phyloP scores from a whole-genome alignment of 1,140 invertebrate genomes.

The Lepidurus apus region DNA sequence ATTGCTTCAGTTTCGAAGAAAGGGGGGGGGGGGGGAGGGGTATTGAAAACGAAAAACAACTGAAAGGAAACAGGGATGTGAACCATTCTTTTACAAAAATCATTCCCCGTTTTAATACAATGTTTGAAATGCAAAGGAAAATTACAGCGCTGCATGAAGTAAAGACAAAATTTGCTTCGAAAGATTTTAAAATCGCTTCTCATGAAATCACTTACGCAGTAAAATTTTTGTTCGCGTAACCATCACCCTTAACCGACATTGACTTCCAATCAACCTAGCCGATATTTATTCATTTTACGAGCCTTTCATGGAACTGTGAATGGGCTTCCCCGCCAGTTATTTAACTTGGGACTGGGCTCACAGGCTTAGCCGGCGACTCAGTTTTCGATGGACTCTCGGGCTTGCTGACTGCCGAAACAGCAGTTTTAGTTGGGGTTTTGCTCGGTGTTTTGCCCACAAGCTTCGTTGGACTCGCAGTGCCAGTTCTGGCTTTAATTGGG shows the following conservation, averaged over 20 bases:
- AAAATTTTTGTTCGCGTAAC: not conserved
- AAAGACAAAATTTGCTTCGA: not conserved
- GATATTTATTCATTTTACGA: not conserved
- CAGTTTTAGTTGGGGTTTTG: constrained; percentile 14
- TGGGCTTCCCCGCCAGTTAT: not conserved
- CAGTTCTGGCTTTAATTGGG: constrained; percentile 3
- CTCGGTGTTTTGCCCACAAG: not conserved
- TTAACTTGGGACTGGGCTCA: not conserved
- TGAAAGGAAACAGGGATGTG: not conserved
- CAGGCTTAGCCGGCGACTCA: not conserved
- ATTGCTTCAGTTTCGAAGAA: not conserved
- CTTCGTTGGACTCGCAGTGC: constrained; percentile 11
- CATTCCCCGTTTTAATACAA: not conserved
- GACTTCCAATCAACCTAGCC: not conserved
- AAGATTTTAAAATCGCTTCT: not conserved
- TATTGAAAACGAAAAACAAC: not conserved
- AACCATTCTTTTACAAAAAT: not conserved
- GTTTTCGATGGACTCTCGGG: not conserved
- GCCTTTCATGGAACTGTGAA: not conserved
- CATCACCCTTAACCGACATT: not conserved
- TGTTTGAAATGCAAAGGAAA: constrained; percentile 4
- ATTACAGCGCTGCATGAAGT: constrained; percentile 14
- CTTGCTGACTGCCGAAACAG: not conserved
- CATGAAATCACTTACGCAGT: not conserved
- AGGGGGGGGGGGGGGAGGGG: not conserved